These are phyloP conservation scores for Pogona vitticeps DNA, from an alignment of 2,113 vertebrate species.

Conservation along the genomic window DNA sequence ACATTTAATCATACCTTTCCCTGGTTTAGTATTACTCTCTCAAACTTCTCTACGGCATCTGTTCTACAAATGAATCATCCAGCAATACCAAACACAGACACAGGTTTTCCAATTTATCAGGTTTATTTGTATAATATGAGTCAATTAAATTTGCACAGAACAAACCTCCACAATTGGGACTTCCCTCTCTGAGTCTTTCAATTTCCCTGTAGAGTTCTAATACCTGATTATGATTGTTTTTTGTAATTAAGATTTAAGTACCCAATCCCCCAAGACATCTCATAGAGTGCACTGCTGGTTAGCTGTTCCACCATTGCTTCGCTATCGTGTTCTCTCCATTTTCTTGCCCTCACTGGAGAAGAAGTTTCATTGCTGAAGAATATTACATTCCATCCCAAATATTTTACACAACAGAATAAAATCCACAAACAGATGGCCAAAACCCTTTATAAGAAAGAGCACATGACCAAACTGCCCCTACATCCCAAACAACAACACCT, in stretches of 20 bases:
- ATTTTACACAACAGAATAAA: not conserved
- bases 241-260: slow-evolving; percentile 88
- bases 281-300: slow-evolving; percentile 80
- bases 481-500: not conserved
- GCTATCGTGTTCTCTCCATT: slow-evolving; percentile 4
- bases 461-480: not conserved
- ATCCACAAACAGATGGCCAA: not conserved
- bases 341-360: not conserved
- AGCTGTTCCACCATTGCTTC: slow-evolving; percentile 61
- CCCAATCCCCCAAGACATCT: slow-evolving; percentile 79
- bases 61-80: slow-evolving; percentile 45
- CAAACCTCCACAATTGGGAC: slow-evolving; percentile 54
- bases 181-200: slow-evolving; percentile 67
- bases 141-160: slow-evolving; percentile 69
- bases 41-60: slow-evolving; percentile 42
- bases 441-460: not conserved
- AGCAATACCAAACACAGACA: slow-evolving; percentile 50
- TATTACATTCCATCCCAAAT: not conserved
- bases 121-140: slow-evolving; percentile 70
- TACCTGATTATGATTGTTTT: slow-evolving; percentile 76
- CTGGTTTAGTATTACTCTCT: slow-evolving; percentile 27
- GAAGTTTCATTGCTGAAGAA: not conserved
- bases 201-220: slow-evolving; percentile 69
- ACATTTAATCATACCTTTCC: slow-evolving; percentile 25
- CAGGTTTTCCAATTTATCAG: slow-evolving; percentile 55